A percentile compares a stretch with the other conserved stretches of the same genome.
Evolutionary conservation across 2,888 invertebrate species (phyloP).

Genomic region (Eilema depressum): DNA sequence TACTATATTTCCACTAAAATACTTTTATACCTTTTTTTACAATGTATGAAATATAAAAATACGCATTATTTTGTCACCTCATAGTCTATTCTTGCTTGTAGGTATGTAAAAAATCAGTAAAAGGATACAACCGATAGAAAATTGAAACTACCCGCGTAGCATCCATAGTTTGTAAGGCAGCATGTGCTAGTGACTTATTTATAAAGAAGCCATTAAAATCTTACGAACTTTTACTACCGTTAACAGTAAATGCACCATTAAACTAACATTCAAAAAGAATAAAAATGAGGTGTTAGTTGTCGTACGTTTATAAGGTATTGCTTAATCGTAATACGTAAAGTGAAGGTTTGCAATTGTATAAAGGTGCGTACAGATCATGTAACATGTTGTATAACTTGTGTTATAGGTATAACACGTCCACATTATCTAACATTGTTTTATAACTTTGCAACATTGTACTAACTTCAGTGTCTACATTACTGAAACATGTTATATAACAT

Average conservation of each 20-base stretch:
- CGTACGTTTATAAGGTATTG: neutral
- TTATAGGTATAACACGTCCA: too few species aligned
- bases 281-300: neutral
- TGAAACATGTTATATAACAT: too few species aligned
- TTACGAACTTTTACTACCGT: neutral
- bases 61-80: neutral
- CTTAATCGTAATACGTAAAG: neutral
- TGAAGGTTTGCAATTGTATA: too few species aligned
- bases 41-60: neutral
- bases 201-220: neutral
- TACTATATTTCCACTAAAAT: too few species aligned
- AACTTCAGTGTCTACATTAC: too few species aligned
- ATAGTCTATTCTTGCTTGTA: too few species aligned
- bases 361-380: too few species aligned
- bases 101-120: neutral
- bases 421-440: too few species aligned
- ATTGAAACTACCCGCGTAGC: neutral
- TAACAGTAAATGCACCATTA: neutral
- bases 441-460: too few species aligned
- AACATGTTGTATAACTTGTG: too few species aligned
- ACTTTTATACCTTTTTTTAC: neutral
- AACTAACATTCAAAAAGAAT: neutral
- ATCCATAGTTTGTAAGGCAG: neutral
- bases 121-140: neutral
- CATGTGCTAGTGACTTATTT: neutral